Percentiles rank a stretch among this genome's conserved stretches.
These are phyloP conservation scores for Harpagus bidentatus DNA, from an alignment of 2,113 vertebrate genomes.

Conservation along the genomic window DNA sequence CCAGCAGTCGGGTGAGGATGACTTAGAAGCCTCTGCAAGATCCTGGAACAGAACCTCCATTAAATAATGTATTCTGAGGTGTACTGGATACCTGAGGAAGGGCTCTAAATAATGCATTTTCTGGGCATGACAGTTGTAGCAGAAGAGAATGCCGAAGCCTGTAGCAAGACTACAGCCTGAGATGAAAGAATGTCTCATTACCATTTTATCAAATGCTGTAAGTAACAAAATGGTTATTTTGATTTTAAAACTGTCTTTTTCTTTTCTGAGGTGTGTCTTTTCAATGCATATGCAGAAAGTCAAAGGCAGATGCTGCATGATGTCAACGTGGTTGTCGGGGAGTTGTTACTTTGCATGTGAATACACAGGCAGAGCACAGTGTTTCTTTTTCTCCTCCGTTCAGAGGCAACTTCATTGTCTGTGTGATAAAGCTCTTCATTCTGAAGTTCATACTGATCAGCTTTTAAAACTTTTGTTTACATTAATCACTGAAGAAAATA, in stretches of 20 bases:
- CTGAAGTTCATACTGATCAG: not conserved
- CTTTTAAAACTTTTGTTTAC: slow-evolving; percentile 33
- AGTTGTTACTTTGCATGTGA: slow-evolving; percentile 52
- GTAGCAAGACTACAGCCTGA: slow-evolving; percentile 71
- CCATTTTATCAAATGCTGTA: slow-evolving; percentile 95
- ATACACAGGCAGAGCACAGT: not conserved
- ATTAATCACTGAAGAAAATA: not conserved
- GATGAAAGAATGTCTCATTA: slow-evolving; percentile 91
- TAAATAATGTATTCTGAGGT: slow-evolving; percentile 79
- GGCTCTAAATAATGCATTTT: slow-evolving; percentile 83
- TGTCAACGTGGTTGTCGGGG: not conserved
- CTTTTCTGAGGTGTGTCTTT: slow-evolving; percentile 26
- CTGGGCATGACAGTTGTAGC: slow-evolving; percentile 67
- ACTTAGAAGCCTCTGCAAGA: slow-evolving; percentile 52
- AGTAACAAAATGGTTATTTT: slow-evolving; percentile 74
- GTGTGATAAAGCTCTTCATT: not conserved
- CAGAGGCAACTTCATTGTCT: slow-evolving; percentile 7
- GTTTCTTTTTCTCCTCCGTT: not conserved
- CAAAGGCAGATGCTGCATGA: slow-evolving; percentile 25
- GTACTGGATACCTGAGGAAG: slow-evolving; percentile 76
- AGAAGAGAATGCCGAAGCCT: slow-evolving; percentile 78
- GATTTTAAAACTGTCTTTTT: not conserved
- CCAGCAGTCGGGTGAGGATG: slow-evolving; percentile 65
- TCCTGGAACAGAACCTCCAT: slow-evolving; percentile 47
- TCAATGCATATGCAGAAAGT: slow-evolving; percentile 37